Evolutionary conservation across 2,888 invertebrate genomes (phyloP).

Genomic region (Eilema depressum): DNA sequence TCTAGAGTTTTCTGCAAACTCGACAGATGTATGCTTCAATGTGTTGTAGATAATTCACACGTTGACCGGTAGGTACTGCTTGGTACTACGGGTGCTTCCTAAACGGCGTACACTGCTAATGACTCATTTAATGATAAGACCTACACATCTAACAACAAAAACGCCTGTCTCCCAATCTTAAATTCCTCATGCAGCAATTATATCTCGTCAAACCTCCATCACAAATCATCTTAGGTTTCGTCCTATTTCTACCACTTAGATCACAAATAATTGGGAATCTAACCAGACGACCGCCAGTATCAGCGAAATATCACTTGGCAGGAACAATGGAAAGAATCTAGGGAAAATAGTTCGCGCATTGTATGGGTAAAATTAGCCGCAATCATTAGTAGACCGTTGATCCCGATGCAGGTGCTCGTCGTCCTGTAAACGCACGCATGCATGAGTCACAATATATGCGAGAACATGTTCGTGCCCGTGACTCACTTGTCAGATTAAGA

Average conservation of each 20-base stretch:
- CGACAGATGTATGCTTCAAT: not conserved
- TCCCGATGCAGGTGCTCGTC: conserved; percentile 54
- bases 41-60: not conserved
- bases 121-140: too few relatives aligned
- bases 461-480: conserved; percentile 31
- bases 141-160: not conserved
- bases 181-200: not conserved
- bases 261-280: conserved; percentile 26
- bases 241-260: not conserved
- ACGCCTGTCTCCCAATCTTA: not conserved
- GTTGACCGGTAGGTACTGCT: too few relatives aligned
- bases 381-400: conserved; percentile 69
- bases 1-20: not conserved
- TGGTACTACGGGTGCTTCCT: not conserved
- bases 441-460: conserved; percentile 38
- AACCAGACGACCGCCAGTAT: conserved; percentile 27
- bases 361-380: conserved; percentile 65
- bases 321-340: conserved; percentile 42
- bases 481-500: conserved; percentile 45
- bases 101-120: not conserved
- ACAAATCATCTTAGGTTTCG: not conserved
- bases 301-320: conserved; percentile 30
- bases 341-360: conserved; percentile 46
- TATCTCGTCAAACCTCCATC: not conserved
- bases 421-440: conserved; percentile 22